Conservation (phyloP, 2,797 vertebrate species). For the Smutsia gigantea region DNA sequence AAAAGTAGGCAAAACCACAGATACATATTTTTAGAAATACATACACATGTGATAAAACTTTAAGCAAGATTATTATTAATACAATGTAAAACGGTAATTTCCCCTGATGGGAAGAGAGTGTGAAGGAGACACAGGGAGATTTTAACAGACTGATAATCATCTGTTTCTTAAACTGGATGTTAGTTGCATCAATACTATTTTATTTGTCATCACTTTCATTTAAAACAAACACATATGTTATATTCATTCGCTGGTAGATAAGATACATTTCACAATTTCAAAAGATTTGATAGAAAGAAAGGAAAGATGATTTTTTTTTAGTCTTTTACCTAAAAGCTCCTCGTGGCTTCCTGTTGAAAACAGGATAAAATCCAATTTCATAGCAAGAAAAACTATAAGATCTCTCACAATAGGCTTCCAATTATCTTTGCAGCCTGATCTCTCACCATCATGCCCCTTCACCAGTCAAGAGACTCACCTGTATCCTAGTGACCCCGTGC, state of each 20-base stretch:
- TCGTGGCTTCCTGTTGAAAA: background rate
- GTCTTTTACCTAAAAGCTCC: background rate
- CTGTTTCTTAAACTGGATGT: background rate
- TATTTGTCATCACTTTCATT: background rate
- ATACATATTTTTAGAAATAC: background rate
- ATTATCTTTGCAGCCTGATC: background rate
- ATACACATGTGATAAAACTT: background rate
- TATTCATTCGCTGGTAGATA: background rate
- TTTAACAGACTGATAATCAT: background rate
- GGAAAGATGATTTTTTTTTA: slow-evolving; percentile 7
- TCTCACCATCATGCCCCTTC: background rate
- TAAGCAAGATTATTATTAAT: background rate
- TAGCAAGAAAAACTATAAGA: background rate
- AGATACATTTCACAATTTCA: background rate
- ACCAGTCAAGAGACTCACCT: background rate
- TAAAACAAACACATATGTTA: background rate
- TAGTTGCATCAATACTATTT: background rate
- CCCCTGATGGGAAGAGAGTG: background rate
- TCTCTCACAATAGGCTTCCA: background rate
- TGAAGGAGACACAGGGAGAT: background rate
- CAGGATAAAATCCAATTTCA: background rate
- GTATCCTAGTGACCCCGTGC: background rate
- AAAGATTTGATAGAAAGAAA: background rate
- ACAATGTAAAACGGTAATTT: background rate
- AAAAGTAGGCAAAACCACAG: background rate